Conservation (phyloP, 2,797 vertebrate species). For the Lycodopsis pacificus region DNA sequence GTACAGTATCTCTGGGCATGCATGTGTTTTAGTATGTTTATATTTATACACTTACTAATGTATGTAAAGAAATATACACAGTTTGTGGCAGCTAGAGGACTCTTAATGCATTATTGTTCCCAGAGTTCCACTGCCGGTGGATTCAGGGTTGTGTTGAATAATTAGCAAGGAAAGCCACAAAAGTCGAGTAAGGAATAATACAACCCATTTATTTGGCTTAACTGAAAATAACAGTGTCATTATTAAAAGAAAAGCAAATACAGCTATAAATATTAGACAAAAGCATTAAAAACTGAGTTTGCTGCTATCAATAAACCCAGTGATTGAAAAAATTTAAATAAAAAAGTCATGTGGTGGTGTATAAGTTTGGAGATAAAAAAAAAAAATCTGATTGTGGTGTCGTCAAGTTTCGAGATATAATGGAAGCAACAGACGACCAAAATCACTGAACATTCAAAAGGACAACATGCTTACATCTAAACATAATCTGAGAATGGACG, state of each 20-base stretch:
- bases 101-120: not conserved
- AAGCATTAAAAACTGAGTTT: slow-evolving; percentile 35
- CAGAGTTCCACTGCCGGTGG: not conserved
- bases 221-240: slow-evolving; percentile 59
- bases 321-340: slow-evolving; percentile 17
- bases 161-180: slow-evolving; percentile 16
- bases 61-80: slow-evolving; percentile 35
- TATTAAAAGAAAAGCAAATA: slow-evolving; percentile 66
- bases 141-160: not conserved
- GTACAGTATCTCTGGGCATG: slow-evolving; percentile 23
- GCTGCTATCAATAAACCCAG: slow-evolving; percentile 41
- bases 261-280: slow-evolving; percentile 62
- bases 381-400: slow-evolving; percentile 9
- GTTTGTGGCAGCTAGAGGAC: slow-evolving; percentile 5
- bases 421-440: not conserved
- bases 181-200: slow-evolving; percentile 52
- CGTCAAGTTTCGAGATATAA: not conserved
- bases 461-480: slow-evolving; percentile 7
- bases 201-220: slow-evolving; percentile 74
- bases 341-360: not conserved
- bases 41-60: slow-evolving; percentile 16
- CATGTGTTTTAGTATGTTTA: slow-evolving; percentile 14
- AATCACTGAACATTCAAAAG: slow-evolving; percentile 23
- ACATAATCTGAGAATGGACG: slow-evolving; percentile 4
- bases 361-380: not conserved